These are phyloP conservation scores for Melipona bicolor DNA, from an alignment of 2,888 invertebrate species.

Conservation along the genomic window DNA sequence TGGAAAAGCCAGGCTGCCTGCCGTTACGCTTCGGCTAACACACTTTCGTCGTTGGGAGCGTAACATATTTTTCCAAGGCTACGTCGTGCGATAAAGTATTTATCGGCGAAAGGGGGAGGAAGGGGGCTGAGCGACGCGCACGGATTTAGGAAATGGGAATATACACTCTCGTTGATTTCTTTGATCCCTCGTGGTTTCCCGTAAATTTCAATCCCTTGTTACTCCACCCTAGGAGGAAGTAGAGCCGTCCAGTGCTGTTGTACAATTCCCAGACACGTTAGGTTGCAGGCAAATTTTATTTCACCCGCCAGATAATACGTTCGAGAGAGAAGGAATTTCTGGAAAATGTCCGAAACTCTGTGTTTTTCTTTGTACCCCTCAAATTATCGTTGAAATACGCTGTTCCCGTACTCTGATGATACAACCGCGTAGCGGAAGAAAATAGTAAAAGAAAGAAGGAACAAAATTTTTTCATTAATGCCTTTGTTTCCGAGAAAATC, in stretches of 20 bases:
- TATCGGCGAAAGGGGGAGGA: conserved; percentile 58
- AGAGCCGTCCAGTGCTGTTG: background rate
- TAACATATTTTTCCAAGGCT: conserved; percentile 58
- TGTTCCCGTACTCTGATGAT: too few species aligned
- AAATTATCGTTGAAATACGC: too few species aligned
- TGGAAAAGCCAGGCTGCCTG: too few species aligned
- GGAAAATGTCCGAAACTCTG: too few species aligned
- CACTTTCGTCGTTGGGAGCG: background rate
- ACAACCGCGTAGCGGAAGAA: too few species aligned
- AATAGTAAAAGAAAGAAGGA: too few species aligned
- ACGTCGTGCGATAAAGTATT: conserved; percentile 75
- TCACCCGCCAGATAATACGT: background rate
- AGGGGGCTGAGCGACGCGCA: conserved; percentile 61
- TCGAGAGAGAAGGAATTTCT: background rate
- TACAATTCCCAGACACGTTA: background rate
- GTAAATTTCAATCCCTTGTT: conserved; percentile 28
- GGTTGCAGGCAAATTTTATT: background rate
- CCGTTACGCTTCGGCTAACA: background rate
- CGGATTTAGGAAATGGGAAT: conserved; percentile 75
- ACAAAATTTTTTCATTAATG: too few species aligned
- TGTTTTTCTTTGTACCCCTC: too few species aligned
- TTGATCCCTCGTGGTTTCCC: conserved; percentile 65
- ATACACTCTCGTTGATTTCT: conserved; percentile 77
- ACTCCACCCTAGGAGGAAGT: background rate
- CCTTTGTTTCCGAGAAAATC: too few species aligned